Evolutionary conservation across 2,113 vertebrate genomes (phyloP), one percentile per base, ranked within the genome.

Genomic region (Phrynosoma platyrhinos): DNA sequence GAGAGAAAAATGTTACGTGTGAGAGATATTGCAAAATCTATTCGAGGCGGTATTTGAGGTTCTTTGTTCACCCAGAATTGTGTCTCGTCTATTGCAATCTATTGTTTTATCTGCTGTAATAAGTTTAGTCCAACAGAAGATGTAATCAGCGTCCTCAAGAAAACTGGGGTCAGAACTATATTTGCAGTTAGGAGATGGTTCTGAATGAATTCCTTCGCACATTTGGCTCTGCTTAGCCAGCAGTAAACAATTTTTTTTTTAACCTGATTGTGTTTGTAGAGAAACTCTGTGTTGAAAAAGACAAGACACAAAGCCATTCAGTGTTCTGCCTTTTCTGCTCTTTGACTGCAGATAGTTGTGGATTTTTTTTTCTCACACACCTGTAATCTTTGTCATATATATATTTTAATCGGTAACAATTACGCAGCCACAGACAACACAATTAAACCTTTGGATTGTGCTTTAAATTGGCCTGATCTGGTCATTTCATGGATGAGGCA

Each of bases 21-120:
- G 36, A 36, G 32, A 66, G 68, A 75, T 9, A 72, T 9, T 53
- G 79, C 18, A 47, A 62, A 30, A 62, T 25, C 55, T 36, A 52
- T 30, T 75, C 30, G 47, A 8, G 18, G 42, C 6, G 12, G 53
- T 36, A 3, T 3, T 52, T 3, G 47, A 23, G 36, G 25, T 5
- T 16, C 20, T 42, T 25, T 20, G 18, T 23, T 32, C 69, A 7
- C 58, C 53, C 55, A 21, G 25, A 76, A 66, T 76, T 30, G 82
- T 76, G 53, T n/a, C 30, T 75, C 2, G 71, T 16, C 79, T 66
- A 52, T 66, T 87, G 55, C n/a, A 64, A 88, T 76, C 79, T 32
- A 52, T 82, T 76, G 79, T 88, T 88, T 88, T 53, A 82, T 66
- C 71, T 76, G 21, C 32, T 12, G 52, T n/a, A 66, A 75, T 36